These are phyloP conservation scores for Neolamprologus longior DNA, from an alignment of 2,113 vertebrate genomes.

Conservation along the genomic window DNA sequence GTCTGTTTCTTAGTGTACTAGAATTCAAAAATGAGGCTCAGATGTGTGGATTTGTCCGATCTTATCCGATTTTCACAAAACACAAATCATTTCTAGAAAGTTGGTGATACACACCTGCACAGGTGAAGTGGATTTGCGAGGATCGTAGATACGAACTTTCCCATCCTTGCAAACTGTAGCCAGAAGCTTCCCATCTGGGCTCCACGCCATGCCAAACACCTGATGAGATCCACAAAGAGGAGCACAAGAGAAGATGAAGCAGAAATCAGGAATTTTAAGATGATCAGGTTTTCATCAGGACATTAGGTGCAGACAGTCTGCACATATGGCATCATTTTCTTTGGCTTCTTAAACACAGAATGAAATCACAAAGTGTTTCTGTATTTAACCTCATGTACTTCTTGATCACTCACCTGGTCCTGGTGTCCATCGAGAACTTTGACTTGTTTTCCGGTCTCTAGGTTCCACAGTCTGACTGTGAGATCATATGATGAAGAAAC, in stretches of 20 bases:
- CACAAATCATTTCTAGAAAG: background rate
- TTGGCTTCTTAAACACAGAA: background rate
- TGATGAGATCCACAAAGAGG: constrained; percentile 28
- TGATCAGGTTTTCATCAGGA: background rate
- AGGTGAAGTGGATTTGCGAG: constrained; percentile 72
- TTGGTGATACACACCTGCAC: constrained; percentile 71
- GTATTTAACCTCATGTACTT: background rate
- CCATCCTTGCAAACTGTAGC: constrained; percentile 90
- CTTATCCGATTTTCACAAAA: background rate
- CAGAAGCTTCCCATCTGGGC: constrained; percentile 81
- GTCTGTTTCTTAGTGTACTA: background rate
- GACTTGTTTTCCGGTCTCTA: constrained; percentile 62
- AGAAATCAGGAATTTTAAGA: background rate
- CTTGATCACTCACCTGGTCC: constrained; percentile 79
- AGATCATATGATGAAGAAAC: constrained; percentile 93
- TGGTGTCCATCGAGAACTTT: constrained; percentile 80
- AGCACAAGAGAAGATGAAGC: background rate
- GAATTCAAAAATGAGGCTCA: background rate
- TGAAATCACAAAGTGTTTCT: background rate
- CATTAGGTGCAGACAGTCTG: background rate
- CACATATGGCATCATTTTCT: background rate
- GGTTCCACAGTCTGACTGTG: constrained; percentile 83
- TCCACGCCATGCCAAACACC: constrained; percentile 94
- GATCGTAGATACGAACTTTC: constrained; percentile 81
- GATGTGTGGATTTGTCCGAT: background rate